Conservation (phyloP, 2,113 vertebrate species). For the Phyllostomus discolor region DNA sequence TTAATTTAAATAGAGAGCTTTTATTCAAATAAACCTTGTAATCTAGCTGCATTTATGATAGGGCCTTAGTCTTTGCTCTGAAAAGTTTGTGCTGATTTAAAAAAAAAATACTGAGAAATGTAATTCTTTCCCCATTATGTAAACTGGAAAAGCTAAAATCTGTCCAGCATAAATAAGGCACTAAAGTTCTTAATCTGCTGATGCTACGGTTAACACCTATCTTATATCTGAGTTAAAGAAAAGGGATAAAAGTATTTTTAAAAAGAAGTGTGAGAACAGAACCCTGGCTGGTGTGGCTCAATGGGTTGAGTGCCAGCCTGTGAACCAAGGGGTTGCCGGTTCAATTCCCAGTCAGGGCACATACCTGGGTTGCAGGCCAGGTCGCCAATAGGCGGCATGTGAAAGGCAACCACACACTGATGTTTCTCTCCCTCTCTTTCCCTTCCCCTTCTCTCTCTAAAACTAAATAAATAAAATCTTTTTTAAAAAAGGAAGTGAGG, state of each 20-base stretch:
- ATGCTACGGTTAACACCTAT: slow-evolving; percentile 29
- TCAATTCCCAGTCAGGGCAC: no score
- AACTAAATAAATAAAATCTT: no score
- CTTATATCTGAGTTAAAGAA: not conserved
- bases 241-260: slow-evolving; percentile 40
- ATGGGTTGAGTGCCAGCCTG: no score
- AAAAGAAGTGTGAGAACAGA: not conserved
- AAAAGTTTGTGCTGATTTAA: not conserved
- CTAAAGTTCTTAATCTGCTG: slow-evolving; percentile 36
- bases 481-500: no score
- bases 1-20: not conserved
- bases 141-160: not conserved
- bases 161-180: slow-evolving; percentile 26
- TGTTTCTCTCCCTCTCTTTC: no score
- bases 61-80: not conserved
- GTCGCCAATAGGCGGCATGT: no score
- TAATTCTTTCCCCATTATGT: not conserved
- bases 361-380: no score
- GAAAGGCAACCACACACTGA: no score
- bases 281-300: no score
- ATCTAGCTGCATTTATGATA: not conserved
- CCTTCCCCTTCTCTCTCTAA: no score
- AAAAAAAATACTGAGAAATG: not conserved
- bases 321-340: no score
- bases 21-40: slow-evolving; percentile 28